Evolutionary conservation across 2,113 vertebrate species (phyloP).

Genomic region (Empidonax traillii): DNA sequence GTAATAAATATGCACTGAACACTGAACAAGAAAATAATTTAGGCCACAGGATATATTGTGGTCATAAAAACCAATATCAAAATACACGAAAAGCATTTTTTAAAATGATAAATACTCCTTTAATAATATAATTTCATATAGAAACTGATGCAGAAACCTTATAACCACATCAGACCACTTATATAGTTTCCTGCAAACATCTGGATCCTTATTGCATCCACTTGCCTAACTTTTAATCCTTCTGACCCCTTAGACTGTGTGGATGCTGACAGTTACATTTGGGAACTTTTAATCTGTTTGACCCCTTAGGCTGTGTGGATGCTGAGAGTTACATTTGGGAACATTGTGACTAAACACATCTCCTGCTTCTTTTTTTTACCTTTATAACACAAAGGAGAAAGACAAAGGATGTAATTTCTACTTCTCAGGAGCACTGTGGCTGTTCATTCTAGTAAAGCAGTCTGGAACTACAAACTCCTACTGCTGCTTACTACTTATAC

Average conservation of each 20-base stretch:
- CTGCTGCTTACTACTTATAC: background rate
- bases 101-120: background rate
- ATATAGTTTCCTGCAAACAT: background rate
- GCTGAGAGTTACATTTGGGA: background rate
- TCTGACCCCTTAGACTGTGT: background rate
- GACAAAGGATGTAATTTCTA: background rate
- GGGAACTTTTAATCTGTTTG: background rate
- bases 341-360: background rate
- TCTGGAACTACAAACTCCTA: background rate
- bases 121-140: background rate
- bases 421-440: background rate
- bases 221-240: background rate
- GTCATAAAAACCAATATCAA: background rate
- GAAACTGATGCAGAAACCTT: background rate
- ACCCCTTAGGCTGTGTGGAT: background rate
- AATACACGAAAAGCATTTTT: background rate
- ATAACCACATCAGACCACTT: background rate
- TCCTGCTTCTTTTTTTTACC: background rate
- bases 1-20: background rate
- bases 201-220: background rate
- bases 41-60: background rate
- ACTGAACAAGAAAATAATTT: background rate
- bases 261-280: background rate
- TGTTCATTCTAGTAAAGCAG: background rate
- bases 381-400: background rate